Evolutionary conservation across 2,113 vertebrate species (phyloP).

Genomic region (Colius striatus): DNA sequence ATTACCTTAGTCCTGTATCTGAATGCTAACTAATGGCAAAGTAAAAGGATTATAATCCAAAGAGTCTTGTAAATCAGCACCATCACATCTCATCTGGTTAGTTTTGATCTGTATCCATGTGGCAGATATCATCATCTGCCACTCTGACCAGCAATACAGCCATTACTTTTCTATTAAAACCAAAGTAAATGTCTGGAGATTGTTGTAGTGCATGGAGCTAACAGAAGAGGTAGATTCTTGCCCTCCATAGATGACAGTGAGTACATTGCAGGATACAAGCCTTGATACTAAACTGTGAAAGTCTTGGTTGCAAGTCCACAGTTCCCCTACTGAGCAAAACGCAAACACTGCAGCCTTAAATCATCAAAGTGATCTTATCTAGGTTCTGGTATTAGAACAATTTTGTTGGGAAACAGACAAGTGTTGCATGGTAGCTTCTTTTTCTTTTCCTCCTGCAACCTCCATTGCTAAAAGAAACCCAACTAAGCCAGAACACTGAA

Average conservation of each 20-base stretch:
- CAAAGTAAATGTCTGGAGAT: background rate
- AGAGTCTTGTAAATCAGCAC: background rate
- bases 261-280: background rate
- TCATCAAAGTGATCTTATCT: background rate
- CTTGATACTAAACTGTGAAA: background rate
- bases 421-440: background rate
- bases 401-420: background rate
- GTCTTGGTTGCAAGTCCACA: background rate
- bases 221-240: background rate
- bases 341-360: background rate
- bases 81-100: background rate
- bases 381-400: background rate
- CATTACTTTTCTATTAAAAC: background rate
- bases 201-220: background rate
- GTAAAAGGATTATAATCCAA: background rate
- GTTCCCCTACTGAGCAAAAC: background rate
- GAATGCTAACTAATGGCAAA: background rate
- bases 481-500: background rate
- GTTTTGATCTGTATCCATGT: background rate
- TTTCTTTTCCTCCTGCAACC: background rate
- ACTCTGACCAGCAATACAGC: background rate
- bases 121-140: background rate
- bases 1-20: background rate
- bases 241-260: background rate
- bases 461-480: background rate